Evolutionary conservation across 2,888 invertebrate genomes (phyloP), one percentile per base, ranked within the genome.

Genomic region (Epicampocera succincta): DNA sequence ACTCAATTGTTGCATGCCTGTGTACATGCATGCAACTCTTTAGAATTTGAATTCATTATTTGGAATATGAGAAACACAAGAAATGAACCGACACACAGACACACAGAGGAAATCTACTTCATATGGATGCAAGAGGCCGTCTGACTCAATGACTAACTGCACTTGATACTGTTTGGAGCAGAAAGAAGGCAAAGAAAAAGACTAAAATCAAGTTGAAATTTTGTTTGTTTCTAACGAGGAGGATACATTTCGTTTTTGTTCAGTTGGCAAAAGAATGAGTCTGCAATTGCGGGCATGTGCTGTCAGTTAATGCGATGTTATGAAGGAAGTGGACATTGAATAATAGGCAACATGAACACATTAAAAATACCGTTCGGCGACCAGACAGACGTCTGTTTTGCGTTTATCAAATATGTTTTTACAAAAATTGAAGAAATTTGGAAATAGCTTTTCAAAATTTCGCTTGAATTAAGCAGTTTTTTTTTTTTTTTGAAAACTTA

Each of bases 1-100:
- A 71, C 74, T 82, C 71, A 78, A 78, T 82, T 82, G 82, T 78
- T 82, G 82, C 77, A 71, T 77, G 77, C 66, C 63, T n/a, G n/a
- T n/a, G n/a, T 71, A 48, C 72, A 66, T 65, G 56, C 72, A 72
- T 65, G 52, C 60, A 68, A 68, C 72, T 66, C 60, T 78, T 74
- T 60, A 33, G 40, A 73, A 40, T 54, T 46, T 79, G 72, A 19
- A 60, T 73, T 79, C 72, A 79, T 79, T 79, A 66, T 72, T 78
- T 60, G 38, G 56, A 63, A 71, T 61, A 63, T 77, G 56, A 40
- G 9, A 63, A 63, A 69, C 40, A 40, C 40, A 66, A 56, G 61
- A 72, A 61, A 29, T 52, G 52, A 40, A 19, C 8, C 33, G 33
- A 33, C 21, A 54, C 15, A 40, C 21, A 50, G 12, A 17, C 52